Base-by-base conservation (phyloP, 2,888 invertebrate genomes). In the Lapara coniferarum region DNA sequence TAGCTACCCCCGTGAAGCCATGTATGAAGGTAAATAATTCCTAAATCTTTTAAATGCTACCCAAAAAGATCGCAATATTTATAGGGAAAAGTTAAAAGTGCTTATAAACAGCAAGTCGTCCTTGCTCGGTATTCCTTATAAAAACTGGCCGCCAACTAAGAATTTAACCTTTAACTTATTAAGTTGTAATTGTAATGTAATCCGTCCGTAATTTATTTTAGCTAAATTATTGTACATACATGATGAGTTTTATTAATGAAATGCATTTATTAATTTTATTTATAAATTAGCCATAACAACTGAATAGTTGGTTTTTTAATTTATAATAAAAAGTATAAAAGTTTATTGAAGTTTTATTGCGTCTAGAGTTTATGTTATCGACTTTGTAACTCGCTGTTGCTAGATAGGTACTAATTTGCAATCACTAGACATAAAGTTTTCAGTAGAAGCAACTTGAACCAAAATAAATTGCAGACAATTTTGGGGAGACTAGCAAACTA, bases 251-350 rank as follows among this genome's bases (percentile, higher is more conserved):
- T 71, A 68, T 70, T 75, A 71, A 76, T 71, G 75, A 79, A 84
- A 82, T 85, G 89, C 89, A 89, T 89, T 89, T 89, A 89, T 85
- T 88, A 88, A 79, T 83, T 81, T 79, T 82, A 87, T 85, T 81
- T 85, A 80, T 81, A 76, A 82, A 82, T 84, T 85, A 89, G 88
- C 88, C 87, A 88, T 89, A 87, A 82, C 75, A 74, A 75, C 72
- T 72, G 37, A 67, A 71, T 53, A 81, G 55, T 57, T 19, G 56
- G 51, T 69, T 66, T 69, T 51, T 44, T 66, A 55, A 69, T 63
- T 69, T 66, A 69, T 66, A 69, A 53, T 69, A 69, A 69, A 69
- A 51, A 69, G 51, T 69, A 52, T 66, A 57, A 69, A 63, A 52
- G 14, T 53, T 52, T 68, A 73, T 72, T 69, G 44, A 66, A 37